These are phyloP conservation scores for Ambastaia sidthimunki DNA, from an alignment of 2,797 vertebrate species.

Conservation along the genomic window DNA sequence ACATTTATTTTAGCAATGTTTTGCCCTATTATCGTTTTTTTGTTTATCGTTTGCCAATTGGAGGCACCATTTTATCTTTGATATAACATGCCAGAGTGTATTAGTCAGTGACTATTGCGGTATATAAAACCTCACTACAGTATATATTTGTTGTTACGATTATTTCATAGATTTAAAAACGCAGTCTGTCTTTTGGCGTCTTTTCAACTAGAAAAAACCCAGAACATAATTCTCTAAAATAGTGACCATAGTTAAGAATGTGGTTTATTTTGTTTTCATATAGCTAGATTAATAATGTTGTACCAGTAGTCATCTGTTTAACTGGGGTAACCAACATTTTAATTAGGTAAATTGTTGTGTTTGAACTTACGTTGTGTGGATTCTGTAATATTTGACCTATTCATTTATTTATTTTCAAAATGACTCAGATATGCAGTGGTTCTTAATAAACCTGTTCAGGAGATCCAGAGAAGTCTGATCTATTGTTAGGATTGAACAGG, in stretches of 20 bases:
- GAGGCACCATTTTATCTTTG: not conserved
- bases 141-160: not conserved
- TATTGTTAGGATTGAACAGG: not conserved
- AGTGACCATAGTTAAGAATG: not conserved
- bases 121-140: not conserved
- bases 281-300: too few species aligned
- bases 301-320: not conserved
- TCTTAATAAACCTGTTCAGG: not conserved
- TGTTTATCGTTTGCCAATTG: not conserved
- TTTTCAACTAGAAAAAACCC: not conserved
- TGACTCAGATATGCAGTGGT: not conserved
- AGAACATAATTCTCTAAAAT: not conserved
- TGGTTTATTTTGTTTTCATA: not conserved
- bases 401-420: not conserved
- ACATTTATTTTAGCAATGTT: not conserved
- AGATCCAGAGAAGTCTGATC: not conserved
- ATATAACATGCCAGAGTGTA: not conserved
- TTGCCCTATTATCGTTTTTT: too few species aligned
- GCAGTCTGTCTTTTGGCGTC: not conserved
- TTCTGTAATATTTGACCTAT: too few species aligned
- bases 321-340: too few species aligned
- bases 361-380: not conserved
- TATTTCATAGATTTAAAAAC: not conserved
- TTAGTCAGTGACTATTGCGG: not conserved
- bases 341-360: not conserved